Evolutionary conservation across 2,888 invertebrate genomes (phyloP), one percentile per base, ranked within the genome.

Genomic region (Coenonympha glycerion): DNA sequence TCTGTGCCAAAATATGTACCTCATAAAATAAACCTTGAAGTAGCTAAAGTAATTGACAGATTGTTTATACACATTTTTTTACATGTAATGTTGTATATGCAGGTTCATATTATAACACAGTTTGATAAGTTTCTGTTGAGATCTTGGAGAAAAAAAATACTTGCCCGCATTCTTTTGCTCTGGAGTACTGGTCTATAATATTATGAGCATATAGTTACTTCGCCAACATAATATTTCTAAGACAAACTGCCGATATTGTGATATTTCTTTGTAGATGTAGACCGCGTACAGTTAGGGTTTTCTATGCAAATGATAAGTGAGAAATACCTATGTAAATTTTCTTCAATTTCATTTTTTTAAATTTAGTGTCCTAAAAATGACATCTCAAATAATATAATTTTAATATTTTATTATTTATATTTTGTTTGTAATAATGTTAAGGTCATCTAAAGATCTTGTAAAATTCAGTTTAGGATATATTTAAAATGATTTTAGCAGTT

Each of bases 1-100:
- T 90, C 90, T 91, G 92, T 92, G 92, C 92, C 92, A 92, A 92
- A 91, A 92, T 89, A 89, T 91, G 91, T 92, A 92, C 92, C 92
- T 92, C 92, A 92, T 91, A 79, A 88, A 89, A 87, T 86, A 81
- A 79, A 82, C 79, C 76, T 69, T 76, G 77, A 79, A 76, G 71
- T 86, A 85, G 83, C 77, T 85, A 84, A 82, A 79, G 68, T 74
- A 79, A 81, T 76, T 75, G 72, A 71, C 71, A 69, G 66, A 67
- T 76, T 78, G 68, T 73, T 80, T 78, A 62, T 71, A 72, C 70
- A 76, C 72, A 68, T 73, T 68, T 77, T 71, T 79, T 76, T 71
- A 70, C 61, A 68, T 71, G 30, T 44, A 31, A 34, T 71, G 61
- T 67, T 68, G 55, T 52, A 42, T 47, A 52, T 58, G 49, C 56